Conservation (phyloP, 2,113 vertebrate species). For the Phyllostomus discolor region DNA sequence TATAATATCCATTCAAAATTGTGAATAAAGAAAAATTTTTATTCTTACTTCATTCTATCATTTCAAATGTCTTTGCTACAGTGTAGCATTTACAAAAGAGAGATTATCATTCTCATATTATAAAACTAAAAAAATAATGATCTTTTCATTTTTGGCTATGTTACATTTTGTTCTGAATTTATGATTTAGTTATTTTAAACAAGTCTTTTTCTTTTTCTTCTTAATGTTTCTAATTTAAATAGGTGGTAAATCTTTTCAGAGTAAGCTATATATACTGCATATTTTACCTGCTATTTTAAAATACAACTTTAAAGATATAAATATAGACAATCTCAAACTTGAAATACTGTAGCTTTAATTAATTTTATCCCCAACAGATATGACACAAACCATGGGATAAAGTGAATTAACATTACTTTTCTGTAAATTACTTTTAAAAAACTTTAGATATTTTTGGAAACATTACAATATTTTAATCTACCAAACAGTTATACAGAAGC, state of each 20-base stretch:
- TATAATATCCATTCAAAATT: background rate
- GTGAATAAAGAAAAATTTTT: background rate
- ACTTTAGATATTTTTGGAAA: background rate
- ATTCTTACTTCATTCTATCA: background rate
- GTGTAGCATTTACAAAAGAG: slow-evolving; percentile 32
- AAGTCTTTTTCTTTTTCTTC: background rate
- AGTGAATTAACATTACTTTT: background rate
- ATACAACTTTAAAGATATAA: slow-evolving; percentile 49
- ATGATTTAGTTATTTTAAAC: slow-evolving; percentile 14
- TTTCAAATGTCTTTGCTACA: background rate
- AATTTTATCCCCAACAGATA: background rate
- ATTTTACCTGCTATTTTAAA: slow-evolving; percentile 31
- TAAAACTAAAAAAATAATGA: background rate
- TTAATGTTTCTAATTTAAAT: slow-evolving; percentile 56
- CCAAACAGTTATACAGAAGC: background rate
- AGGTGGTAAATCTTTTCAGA: slow-evolving; percentile 29
- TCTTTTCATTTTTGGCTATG: background rate
- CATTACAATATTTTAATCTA: background rate
- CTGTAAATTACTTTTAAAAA: background rate
- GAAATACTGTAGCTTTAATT: background rate
- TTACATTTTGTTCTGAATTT: background rate
- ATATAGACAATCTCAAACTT: background rate
- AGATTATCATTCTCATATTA: background rate
- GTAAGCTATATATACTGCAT: slow-evolving; percentile 4
- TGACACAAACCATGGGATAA: background rate